These are phyloP conservation scores for Elephas maximus DNA, from an alignment of 2,113 vertebrate species.

Conservation along the genomic window DNA sequence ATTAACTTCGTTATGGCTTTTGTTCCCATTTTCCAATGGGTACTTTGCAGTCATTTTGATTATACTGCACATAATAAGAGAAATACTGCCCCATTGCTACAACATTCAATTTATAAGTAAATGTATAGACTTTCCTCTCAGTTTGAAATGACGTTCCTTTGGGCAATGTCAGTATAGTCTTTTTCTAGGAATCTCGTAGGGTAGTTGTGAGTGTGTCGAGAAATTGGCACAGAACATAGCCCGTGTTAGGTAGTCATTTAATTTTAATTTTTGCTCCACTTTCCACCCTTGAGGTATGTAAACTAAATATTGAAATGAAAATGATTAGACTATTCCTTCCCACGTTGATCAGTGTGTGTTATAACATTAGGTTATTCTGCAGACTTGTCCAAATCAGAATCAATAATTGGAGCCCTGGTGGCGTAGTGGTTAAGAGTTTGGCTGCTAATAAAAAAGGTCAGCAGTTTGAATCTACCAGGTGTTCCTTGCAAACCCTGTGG, in stretches of 20 bases:
- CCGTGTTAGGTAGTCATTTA: background rate
- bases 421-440: no score
- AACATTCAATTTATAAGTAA: background rate
- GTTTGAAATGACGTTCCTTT: background rate
- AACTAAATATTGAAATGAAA: background rate
- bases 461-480: no score
- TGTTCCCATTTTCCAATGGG: background rate
- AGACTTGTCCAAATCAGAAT: background rate
- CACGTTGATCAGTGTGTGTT: background rate
- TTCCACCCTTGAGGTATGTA: background rate
- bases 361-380: background rate
- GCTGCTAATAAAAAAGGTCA: no score
- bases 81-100: no score
- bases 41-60: background rate
- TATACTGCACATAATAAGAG: background rate
- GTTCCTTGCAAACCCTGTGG: no score
- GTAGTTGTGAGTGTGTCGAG: background rate
- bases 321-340: background rate
- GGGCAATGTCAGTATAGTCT: no score
- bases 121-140: rapidly evolving
- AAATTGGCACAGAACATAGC: background rate
- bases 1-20: background rate
- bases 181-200: background rate
- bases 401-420: no score
- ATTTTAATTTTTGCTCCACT: background rate